Evolutionary conservation across 2,888 invertebrate genomes (phyloP).

Genomic region (Drosophila dives): DNA sequence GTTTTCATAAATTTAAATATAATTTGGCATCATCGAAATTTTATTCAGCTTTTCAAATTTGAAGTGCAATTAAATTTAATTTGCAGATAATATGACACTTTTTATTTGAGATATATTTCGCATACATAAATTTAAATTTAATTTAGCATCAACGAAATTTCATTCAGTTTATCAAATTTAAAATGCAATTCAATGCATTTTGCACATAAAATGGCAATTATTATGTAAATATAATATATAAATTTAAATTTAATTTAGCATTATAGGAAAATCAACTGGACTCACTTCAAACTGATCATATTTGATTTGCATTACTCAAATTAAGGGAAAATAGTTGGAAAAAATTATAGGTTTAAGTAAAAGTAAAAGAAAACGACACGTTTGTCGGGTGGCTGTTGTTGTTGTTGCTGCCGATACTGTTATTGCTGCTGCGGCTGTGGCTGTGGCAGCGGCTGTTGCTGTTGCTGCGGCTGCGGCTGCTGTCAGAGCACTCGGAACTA

Average conservation of each 20-base stretch:
- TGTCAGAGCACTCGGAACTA: slow-evolving; percentile 82
- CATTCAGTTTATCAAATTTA: background rate
- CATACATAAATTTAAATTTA: background rate
- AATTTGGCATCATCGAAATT: background rate
- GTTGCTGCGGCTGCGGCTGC: slow-evolving; percentile 34
- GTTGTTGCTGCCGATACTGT: slow-evolving; percentile 8
- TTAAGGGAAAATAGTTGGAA: background rate
- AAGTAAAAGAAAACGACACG: slow-evolving; percentile 13
- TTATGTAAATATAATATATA: background rate
- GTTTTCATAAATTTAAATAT: background rate
- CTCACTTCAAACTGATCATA: background rate
- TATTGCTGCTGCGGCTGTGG: slow-evolving; percentile 10
- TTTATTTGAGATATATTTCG: no score
- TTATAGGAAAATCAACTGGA: background rate
- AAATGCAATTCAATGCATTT: background rate
- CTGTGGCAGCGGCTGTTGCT: background rate
- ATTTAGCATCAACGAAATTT: background rate
- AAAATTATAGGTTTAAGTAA: background rate
- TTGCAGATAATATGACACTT: background rate
- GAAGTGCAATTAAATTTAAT: background rate
- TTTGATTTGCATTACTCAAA: background rate
- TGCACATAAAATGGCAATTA: background rate
- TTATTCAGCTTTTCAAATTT: background rate
- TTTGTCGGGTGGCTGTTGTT: slow-evolving; percentile 38
- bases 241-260: background rate